These are phyloP conservation scores for Junco hyemalis DNA, from an alignment of 2,113 vertebrate genomes.

Conservation along the genomic window DNA sequence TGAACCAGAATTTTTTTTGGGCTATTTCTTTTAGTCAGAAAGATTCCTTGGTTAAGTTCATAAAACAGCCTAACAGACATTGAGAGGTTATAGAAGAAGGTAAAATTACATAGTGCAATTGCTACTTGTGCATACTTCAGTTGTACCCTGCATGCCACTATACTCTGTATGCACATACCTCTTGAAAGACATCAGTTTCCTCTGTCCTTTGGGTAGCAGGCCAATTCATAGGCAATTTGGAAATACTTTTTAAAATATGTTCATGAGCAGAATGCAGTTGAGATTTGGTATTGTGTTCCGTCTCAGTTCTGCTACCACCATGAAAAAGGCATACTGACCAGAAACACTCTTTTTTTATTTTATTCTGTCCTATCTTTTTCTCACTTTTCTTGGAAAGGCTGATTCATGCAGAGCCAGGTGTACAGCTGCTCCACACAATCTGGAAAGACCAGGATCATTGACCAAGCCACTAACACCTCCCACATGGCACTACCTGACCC, in stretches of 20 bases:
- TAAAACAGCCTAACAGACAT: not conserved
- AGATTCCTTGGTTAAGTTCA: not conserved
- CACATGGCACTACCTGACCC: no score
- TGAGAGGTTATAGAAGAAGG: not conserved
- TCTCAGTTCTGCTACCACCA: not conserved
- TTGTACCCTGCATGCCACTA: not conserved
- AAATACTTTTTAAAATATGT: not conserved
- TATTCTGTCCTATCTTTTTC: not conserved
- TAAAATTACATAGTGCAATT: not conserved
- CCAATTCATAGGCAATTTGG: not conserved
- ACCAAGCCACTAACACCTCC: not conserved
- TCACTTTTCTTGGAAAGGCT: not conserved
- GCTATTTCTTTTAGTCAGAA: not conserved
- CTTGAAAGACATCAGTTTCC: not conserved
- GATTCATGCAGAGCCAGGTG: not conserved
- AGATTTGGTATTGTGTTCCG: not conserved
- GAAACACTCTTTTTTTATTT: not conserved
- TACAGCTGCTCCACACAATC: not conserved
- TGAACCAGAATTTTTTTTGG: not conserved
- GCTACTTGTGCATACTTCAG: not conserved
- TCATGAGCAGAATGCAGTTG: not conserved
- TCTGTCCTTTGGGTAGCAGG: not conserved
- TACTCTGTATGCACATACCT: not conserved
- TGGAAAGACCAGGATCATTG: rapidly evolving
- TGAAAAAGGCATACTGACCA: not conserved